These are phyloP conservation scores for Chlorodrepanis virens DNA, from an alignment of 2,113 vertebrate genomes.

Conservation along the genomic window DNA sequence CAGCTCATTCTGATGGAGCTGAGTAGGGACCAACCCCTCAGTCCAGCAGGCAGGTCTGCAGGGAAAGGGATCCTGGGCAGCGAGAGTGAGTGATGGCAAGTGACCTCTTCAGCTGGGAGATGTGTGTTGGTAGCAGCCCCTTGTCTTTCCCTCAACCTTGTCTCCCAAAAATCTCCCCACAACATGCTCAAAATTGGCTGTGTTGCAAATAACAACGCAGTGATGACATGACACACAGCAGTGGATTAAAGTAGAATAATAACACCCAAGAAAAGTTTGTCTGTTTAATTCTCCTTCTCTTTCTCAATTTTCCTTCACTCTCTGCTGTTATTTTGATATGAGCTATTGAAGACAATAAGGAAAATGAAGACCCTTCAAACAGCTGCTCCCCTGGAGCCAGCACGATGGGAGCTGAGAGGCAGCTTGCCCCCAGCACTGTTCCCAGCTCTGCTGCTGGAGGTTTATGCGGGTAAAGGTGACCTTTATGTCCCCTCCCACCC, in stretches of 20 bases:
- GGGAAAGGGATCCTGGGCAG: not conserved
- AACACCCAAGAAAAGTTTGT: not conserved
- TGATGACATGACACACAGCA: not conserved
- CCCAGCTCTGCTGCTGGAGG: not conserved
- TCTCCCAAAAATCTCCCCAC: not conserved
- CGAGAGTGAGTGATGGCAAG: accelerated
- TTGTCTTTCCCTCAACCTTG: not conserved
- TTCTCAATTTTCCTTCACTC: not conserved
- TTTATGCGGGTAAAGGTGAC: not conserved
- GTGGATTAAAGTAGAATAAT: not conserved
- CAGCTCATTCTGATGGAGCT: not conserved
- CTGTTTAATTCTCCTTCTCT: not conserved
- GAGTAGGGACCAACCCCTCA: not conserved
- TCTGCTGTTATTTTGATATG: not conserved
- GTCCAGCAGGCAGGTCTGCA: not conserved
- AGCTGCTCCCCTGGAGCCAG: not conserved
- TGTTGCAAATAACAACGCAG: not conserved
- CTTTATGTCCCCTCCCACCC: not conserved
- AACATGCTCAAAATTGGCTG: not conserved
- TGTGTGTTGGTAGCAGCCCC: not conserved
- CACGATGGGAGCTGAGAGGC: not conserved
- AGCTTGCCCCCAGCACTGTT: not conserved
- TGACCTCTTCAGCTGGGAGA: not conserved
- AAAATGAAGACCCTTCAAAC: not conserved
- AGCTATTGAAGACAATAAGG: not conserved